Base-by-base conservation (phyloP, 2,113 vertebrate species). In the Platycercus adscitus region DNA sequence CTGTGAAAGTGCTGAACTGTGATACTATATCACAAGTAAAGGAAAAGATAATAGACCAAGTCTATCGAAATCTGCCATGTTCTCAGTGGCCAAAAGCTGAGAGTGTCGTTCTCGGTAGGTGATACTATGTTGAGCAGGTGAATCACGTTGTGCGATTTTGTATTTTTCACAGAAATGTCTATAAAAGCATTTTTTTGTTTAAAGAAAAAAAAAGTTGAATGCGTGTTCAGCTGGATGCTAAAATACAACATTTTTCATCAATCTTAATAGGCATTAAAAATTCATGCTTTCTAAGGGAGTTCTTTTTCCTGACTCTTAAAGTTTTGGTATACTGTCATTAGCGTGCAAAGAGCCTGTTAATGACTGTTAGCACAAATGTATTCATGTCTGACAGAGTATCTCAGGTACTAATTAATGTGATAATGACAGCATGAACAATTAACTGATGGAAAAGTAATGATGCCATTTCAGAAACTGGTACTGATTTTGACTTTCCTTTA, bases 21-120 rank as follows among this genome's bases (percentile, higher is more conserved):
- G 99, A 99, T 97, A 99, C 98, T 58, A 99, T 99, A 98, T 98
- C 99, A 29, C 99, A 99, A 97, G 99, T 99, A 56, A 99, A 99
- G 90, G 99, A 99, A 94, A 99, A 99, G 98, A 98, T 99, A 93
- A 99, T 99, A 19, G 99, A 99, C 65, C 99, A 99, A 97, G 99
- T 99, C 65, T 99, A 99, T 97, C 98, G 99, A 89, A 99, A 98
- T 5, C 97, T 99, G 92, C 99, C 99, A 0, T 99, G 99, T 95
- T 99, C 99, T 11, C 99, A 99, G 95, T 99, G 99, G 95, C 99
- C 99, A 29, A 99, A 98, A 91, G 98, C 98, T 49, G 99, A 99
- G 43, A 99, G 98, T 1, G 99, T 99, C 7, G 99, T 99, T 21
- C 98, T 99, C 6, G 99, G 99, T 35, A 58, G 56, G 56, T 60